Conservation (phyloP, 1,140 invertebrate genomes). For the Drosophila ficusphila region DNA sequence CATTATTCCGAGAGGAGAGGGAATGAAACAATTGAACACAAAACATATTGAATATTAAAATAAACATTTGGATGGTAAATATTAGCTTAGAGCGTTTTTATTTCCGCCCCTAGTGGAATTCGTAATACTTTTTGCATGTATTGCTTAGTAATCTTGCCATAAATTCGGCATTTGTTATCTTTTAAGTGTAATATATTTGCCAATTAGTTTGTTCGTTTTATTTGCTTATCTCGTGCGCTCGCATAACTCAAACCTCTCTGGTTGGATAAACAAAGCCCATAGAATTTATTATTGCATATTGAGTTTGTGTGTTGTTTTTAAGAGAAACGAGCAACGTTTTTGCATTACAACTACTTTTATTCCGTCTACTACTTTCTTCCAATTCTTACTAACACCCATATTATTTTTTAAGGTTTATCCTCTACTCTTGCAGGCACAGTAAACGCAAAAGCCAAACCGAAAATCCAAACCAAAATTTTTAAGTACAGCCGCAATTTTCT, state of each 20-base stretch:
- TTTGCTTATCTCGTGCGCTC: conserved; percentile 46
- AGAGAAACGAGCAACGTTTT: conserved; percentile 16
- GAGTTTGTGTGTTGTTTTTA: conserved; percentile 10
- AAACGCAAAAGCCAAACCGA: conserved; percentile 57
- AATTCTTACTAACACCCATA: conserved; percentile 84
- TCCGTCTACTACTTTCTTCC: conserved; percentile 83
- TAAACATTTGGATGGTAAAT: conserved; percentile 15
- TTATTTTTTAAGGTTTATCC: conserved; percentile 85
- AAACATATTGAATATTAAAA: conserved; percentile 11
- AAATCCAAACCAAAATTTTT: conserved; percentile 63
- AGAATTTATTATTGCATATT: conserved; percentile 12
- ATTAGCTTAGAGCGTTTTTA: neutral
- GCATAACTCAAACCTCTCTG: conserved; percentile 13
- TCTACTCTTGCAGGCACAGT: conserved; percentile 84
- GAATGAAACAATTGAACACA: conserved; percentile 2
- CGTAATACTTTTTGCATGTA: conserved; percentile 11
- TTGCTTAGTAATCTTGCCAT: conserved; percentile 7
- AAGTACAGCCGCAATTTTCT: conserved; percentile 74
- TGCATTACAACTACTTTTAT: conserved; percentile 78
- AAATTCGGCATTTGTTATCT: conserved; percentile 12
- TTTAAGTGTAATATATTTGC: conserved; percentile 23
- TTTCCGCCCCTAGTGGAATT: neutral
- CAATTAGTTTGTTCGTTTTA: conserved; percentile 41
- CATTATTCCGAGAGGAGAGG: neutral
- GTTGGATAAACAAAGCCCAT: neutral